Evolutionary conservation across 2,888 invertebrate genomes (phyloP).

Genomic region (Nematopogon swammerdamellus): DNA sequence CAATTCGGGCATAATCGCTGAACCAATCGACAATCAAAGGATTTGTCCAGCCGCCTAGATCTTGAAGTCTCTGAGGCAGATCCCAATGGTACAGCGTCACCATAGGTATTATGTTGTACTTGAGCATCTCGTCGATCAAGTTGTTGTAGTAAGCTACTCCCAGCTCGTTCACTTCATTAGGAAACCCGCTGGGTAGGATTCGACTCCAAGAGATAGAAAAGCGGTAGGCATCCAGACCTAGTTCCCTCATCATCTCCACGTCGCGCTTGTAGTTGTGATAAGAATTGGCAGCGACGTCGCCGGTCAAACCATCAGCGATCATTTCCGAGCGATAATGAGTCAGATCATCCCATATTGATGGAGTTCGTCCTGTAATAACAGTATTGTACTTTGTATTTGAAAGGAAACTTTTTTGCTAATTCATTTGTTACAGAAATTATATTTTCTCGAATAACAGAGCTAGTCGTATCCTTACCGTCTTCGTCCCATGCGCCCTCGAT

Average conservation of each 20-base stretch:
- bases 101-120: conserved; percentile 52
- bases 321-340: neutral
- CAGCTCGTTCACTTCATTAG: conserved; percentile 51
- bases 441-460: no score
- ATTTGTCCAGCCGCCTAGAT: conserved; percentile 54
- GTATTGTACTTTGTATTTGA: neutral
- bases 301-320: conserved; percentile 1
- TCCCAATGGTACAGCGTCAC: no score
- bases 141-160: conserved; percentile 65
- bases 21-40: conserved; percentile 44
- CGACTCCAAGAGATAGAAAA: conserved; percentile 63
- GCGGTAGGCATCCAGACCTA: conserved; percentile 35
- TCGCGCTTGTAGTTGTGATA: conserved; percentile 6
- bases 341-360: conserved; percentile 5
- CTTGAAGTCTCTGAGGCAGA: conserved; percentile 44
- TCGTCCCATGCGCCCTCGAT: no score
- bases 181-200: conserved; percentile 57
- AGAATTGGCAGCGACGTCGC: conserved; percentile 3
- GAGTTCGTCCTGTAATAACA: conserved; percentile 9
- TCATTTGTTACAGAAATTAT: no score
- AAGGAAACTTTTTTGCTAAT: no score
- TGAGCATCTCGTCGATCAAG: no score
- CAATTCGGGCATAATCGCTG: conserved; percentile 39
- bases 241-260: conserved; percentile 6
- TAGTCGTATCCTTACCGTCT: no score